A percentile compares a stretch with the other conserved stretches of the same genome.
These are phyloP conservation scores for Zoanthus sansibaricus DNA, from an alignment of 92 coral and sea anemone genomes.

Conservation along the genomic window DNA sequence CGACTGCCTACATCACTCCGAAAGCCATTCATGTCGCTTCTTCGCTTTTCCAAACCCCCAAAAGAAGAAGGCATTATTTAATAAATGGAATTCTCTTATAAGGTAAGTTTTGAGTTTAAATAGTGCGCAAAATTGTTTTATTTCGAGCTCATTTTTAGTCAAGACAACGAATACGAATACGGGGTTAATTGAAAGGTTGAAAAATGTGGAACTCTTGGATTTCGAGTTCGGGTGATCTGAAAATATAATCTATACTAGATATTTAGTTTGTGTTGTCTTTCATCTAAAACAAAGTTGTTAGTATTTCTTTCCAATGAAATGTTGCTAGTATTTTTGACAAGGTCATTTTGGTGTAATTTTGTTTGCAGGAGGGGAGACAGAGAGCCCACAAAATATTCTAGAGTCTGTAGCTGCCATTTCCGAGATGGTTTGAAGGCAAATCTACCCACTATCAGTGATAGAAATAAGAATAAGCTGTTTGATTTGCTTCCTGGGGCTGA, in stretches of 20 bases:
- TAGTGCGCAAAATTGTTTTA: slow-evolving; percentile 14
- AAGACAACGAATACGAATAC: slow-evolving; percentile 12
- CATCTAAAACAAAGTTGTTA: slow-evolving; percentile 49
- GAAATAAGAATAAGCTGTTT: slow-evolving; percentile 48
- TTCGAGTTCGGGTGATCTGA: slow-evolving; percentile 35
- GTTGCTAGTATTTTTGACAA: slow-evolving; percentile 7
- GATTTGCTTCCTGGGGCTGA: slow-evolving; percentile 39
- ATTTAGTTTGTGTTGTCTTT: slow-evolving; percentile 38
- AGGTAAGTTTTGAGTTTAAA: slow-evolving; percentile 56
- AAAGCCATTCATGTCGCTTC: slow-evolving; percentile 52
- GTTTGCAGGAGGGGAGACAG: slow-evolving; percentile 49
- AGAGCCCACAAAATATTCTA: slow-evolving; percentile 44
- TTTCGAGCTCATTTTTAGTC: slow-evolving; percentile 1
- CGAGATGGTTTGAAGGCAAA: slow-evolving; percentile 41
- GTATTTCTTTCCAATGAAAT: slow-evolving; percentile 27
- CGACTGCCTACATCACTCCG: slow-evolving; percentile 54
- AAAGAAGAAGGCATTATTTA: slow-evolving; percentile 37
- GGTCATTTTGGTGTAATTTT: slow-evolving; percentile 21
- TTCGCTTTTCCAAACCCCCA: slow-evolving; percentile 48
- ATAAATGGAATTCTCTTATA: slow-evolving; percentile 46
- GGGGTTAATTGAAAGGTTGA: slow-evolving; percentile 14
- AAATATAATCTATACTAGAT: slow-evolving; percentile 14
- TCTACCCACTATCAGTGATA: slow-evolving; percentile 47
- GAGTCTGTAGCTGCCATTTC: slow-evolving; percentile 43
- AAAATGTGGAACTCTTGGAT: slow-evolving; percentile 21